phyloP scores from a whole-genome alignment of 1,140 invertebrate genomes.

The Danaus melanippus region DNA sequence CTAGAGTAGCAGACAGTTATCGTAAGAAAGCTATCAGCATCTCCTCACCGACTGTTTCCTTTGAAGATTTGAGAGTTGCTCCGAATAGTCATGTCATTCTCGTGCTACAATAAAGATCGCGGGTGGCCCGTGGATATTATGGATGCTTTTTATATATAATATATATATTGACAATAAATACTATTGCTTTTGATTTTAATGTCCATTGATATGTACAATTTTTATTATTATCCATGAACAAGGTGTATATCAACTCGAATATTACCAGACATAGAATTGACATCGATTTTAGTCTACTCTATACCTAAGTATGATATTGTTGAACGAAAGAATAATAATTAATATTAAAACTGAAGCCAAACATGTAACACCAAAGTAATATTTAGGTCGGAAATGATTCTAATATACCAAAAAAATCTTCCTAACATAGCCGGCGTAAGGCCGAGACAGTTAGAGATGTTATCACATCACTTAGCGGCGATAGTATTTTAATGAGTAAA shows the following conservation, averaged over 20 bases:
- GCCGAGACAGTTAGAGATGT: slow-evolving; percentile 62
- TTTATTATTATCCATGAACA: neutral
- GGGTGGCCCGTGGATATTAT: slow-evolving; percentile 29
- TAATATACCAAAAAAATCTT: neutral
- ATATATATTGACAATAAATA: no score
- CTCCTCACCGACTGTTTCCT: slow-evolving; percentile 41
- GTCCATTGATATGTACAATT: slow-evolving; percentile 1
- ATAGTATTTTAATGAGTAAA: slow-evolving; percentile 72
- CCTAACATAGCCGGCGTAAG: slow-evolving; percentile 23
- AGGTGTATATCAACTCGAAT: neutral
- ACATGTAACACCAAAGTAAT: no score
- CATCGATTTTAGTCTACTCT: neutral
- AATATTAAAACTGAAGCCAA: neutral
- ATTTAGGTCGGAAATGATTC: no score
- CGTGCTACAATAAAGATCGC: slow-evolving; percentile 30
- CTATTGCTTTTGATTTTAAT: neutral
- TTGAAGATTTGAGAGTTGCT: slow-evolving; percentile 49
- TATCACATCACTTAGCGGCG: slow-evolving; percentile 58
- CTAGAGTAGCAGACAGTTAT: slow-evolving; percentile 8
- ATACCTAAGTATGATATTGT: neutral
- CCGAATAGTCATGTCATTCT: slow-evolving; percentile 31
- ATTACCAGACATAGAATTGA: no score
- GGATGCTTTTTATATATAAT: no score
- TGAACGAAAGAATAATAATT: no score
- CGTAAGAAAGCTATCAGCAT: slow-evolving; percentile 20